phyloP scores from a whole-genome alignment of 2,888 invertebrate species.

The Leptopilina drosophilae region DNA sequence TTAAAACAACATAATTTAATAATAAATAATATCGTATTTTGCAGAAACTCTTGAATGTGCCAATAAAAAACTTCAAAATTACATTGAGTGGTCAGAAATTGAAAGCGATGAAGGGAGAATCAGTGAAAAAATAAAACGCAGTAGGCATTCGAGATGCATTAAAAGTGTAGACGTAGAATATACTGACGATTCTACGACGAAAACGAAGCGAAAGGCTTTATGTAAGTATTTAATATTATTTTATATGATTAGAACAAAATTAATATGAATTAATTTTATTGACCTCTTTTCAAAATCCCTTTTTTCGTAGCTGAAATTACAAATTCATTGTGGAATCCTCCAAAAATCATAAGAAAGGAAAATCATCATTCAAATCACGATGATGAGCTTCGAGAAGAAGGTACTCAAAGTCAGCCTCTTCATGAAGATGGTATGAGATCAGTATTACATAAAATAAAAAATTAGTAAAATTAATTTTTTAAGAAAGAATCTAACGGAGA shows the following conservation, averaged over 20 bases:
- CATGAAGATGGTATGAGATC: too few relatives aligned
- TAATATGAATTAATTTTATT: not conserved
- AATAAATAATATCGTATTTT: not conserved
- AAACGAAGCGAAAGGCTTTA: not conserved
- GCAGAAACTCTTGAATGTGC: not conserved
- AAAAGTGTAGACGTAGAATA: not conserved
- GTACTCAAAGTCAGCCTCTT: too few relatives aligned
- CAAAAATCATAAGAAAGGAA: too few relatives aligned
- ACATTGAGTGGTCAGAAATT: not conserved
- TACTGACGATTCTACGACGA: not conserved
- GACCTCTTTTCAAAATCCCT: not conserved
- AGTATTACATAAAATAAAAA: too few relatives aligned
- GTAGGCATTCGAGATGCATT: not conserved
- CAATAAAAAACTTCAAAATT: not conserved
- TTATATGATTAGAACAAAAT: not conserved
- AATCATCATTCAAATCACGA: too few relatives aligned
- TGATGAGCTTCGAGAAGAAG: too few relatives aligned
- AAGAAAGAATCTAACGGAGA: too few relatives aligned
- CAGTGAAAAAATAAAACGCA: not conserved
- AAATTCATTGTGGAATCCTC: not conserved
- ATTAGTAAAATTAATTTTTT: too few relatives aligned
- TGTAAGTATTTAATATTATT: not conserved
- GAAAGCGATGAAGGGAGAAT: not conserved
- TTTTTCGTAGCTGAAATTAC: not conserved
- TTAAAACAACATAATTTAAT: not conserved